Evolutionary conservation across 2,113 vertebrate species (phyloP).

Genomic region (Uria aalge): DNA sequence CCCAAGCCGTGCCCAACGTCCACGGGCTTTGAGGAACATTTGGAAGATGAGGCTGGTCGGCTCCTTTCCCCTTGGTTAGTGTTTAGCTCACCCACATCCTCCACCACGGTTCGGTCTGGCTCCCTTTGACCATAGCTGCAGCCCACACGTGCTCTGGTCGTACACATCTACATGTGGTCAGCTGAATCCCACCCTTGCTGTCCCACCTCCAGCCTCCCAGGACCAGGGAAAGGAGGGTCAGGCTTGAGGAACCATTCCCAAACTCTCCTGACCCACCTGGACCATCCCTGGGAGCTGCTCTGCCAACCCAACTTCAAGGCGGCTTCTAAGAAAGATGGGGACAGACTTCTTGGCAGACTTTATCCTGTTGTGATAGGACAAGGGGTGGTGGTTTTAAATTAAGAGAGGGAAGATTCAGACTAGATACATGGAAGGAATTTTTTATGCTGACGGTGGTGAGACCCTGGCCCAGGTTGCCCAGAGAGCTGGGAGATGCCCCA

Average conservation of each 20-base stretch:
- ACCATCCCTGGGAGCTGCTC: background rate
- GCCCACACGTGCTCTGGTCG: background rate
- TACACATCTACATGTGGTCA: accelerated
- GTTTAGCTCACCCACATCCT: background rate
- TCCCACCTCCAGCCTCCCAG: background rate
- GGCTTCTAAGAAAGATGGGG: background rate
- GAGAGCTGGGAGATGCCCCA: background rate
- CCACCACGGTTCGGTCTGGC: accelerated
- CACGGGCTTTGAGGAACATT: accelerated
- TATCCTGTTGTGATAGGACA: background rate
- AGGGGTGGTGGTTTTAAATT: background rate
- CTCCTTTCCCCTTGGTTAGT: background rate
- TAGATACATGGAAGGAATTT: background rate
- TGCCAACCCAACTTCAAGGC: background rate
- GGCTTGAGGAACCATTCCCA: background rate
- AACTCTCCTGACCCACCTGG: background rate
- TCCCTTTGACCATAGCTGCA: accelerated
- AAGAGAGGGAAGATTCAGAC: background rate
- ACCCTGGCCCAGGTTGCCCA: background rate
- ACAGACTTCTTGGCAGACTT: background rate
- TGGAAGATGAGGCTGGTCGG: background rate
- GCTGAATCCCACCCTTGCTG: background rate
- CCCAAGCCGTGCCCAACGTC: accelerated
- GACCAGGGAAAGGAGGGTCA: background rate
- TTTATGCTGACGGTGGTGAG: background rate